These are phyloP conservation scores for Macrocentrus cingulum DNA, from an alignment of 1,140 invertebrate genomes.

Conservation along the genomic window DNA sequence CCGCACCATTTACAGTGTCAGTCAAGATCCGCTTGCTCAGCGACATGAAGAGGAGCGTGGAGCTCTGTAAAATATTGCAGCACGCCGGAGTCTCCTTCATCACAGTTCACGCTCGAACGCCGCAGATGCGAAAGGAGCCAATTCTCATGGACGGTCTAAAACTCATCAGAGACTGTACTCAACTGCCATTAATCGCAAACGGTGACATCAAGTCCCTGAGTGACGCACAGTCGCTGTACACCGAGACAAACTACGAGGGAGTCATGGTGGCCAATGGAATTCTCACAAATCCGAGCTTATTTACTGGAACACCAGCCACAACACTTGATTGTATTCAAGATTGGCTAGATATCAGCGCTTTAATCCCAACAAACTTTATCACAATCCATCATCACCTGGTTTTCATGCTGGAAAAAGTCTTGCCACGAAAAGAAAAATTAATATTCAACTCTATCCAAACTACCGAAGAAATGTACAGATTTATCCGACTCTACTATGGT, in stretches of 20 bases:
- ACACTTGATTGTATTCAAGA: conserved; percentile 78
- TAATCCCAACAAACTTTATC: conserved; percentile 64
- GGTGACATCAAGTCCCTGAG: conserved; percentile 78
- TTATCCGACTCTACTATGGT: conserved; percentile 64
- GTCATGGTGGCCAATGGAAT: conserved; percentile 88
- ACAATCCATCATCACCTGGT: conserved; percentile 92
- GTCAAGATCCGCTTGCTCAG: conserved; percentile 85
- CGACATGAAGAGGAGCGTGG: conserved; percentile 65
- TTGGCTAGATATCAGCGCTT: conserved; percentile 75
- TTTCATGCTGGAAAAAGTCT: conserved; percentile 86
- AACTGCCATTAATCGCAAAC: conserved; percentile 87
- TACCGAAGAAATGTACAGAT: conserved; percentile 71
- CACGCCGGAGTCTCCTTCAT: conserved; percentile 84
- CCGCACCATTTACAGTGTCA: conserved; percentile 81
- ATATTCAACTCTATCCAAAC: conserved; percentile 78
- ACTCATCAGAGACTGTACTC: conserved; percentile 70
- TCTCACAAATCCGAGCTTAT: conserved; percentile 88
- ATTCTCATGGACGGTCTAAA: conserved; percentile 75
- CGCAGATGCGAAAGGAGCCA: conserved; percentile 77
- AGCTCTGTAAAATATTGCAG: conserved; percentile 79
- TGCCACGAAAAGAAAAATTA: conserved; percentile 69
- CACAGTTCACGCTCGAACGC: conserved; percentile 87
- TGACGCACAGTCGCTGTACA: conserved; percentile 69
- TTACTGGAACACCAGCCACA: conserved; percentile 69
- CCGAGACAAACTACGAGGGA: conserved; percentile 74